Evolutionary conservation across 2,113 vertebrate genomes (phyloP), one percentile per base, ranked within the genome.

Genomic region (Tenebrosternarchus preto): DNA sequence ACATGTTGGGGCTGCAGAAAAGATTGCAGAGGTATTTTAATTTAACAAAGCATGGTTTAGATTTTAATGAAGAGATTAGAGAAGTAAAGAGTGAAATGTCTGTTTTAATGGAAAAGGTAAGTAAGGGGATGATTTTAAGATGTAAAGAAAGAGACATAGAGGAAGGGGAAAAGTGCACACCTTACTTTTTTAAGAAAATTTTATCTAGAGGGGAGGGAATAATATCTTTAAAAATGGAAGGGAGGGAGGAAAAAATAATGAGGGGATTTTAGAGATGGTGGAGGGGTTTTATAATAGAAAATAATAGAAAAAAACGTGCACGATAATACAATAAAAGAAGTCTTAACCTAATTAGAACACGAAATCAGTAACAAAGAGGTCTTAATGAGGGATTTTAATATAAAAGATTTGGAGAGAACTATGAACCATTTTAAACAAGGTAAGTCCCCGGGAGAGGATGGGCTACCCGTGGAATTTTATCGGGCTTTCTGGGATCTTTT

Each of bases 401-500:
- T n/a, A n/a, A n/a, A n/a, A n/a, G n/a, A n/a, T n/a, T n/a, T n/a
- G n/a, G n/a, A n/a, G n/a, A n/a, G n/a, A n/a, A n/a, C n/a, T n/a
- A n/a, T n/a, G n/a, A n/a, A n/a, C n/a, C n/a, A n/a, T 78, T 76
- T 83, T 68, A 82, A 80, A 63, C 0, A 15, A 0, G 68, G 55
- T 0, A 59, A 76, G 29, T 25, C 59, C 4, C 55, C 78, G 1
- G 46, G 31, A 1, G 5, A 7, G 31, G 53, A 74, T 3, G 69
- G 74, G 0, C 75, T 82, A 4, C 74, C 76, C 19, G 0, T 73
- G 0, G 80, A 83, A 16, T 82, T 78, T 80, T 82, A 80, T 50
- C 0, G 0, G 0, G 70, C 31, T 0, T 82, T 87, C 43, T 83
- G 69, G 61, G 83, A 83, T 15, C 22, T 86, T 84, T 82, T 86